A percentile compares a stretch with the other conserved stretches of the same genome.
Evolutionary conservation across 2,888 invertebrate species (phyloP).

Genomic region (Acheta domesticus): DNA sequence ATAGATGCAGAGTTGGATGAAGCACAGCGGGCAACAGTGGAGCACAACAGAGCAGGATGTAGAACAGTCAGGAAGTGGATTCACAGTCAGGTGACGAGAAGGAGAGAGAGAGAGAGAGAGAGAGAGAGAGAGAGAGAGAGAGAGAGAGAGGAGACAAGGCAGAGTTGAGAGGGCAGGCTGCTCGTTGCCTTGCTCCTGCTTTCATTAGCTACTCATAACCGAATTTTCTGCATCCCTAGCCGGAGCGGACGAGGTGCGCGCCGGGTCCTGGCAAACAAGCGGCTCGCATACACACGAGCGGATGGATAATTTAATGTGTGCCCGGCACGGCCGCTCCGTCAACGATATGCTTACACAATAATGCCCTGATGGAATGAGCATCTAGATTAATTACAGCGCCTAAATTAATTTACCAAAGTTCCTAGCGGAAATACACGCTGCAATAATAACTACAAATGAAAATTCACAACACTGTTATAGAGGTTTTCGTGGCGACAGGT

Average conservation of each 20-base stretch:
- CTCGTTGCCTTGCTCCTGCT: neutral
- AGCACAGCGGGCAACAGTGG: too few species aligned
- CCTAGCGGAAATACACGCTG: neutral
- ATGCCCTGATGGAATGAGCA: neutral
- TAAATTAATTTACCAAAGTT: neutral
- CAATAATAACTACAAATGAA: too few species aligned
- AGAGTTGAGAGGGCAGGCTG: neutral
- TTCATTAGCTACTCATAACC: neutral
- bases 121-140: too few species aligned
- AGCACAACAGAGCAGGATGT: too few species aligned
- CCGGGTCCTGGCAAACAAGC: neutral
- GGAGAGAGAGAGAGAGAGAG: too few species aligned
- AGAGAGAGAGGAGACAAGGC: neutral
- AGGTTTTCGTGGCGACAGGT: too few species aligned
- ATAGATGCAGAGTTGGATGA: too few species aligned
- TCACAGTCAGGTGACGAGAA: too few species aligned
- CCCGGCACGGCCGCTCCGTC: neutral
- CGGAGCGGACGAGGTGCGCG: neutral
- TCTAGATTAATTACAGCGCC: neutral
- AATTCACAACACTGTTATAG: too few species aligned
- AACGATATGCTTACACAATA: neutral
- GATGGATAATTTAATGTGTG: neutral
- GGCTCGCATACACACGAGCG: neutral
- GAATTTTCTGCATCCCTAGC: conserved; percentile 6
- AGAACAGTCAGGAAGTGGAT: too few species aligned